These are phyloP conservation scores for Falcunculus frontatus DNA, from an alignment of 2,113 vertebrate genomes.

Conservation along the genomic window DNA sequence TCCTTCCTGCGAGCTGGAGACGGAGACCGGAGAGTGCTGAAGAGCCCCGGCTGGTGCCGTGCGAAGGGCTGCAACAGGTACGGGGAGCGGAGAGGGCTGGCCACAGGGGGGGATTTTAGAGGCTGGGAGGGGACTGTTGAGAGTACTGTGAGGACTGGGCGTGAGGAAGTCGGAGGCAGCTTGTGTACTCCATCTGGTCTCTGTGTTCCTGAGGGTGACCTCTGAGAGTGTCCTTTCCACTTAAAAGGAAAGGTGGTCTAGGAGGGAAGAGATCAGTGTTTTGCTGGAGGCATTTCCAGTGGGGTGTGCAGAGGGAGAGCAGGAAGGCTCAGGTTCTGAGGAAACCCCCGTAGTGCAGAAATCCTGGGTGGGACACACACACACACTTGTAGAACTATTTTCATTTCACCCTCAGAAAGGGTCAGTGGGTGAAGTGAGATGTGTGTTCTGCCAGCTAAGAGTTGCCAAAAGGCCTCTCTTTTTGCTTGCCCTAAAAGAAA, in stretches of 20 bases:
- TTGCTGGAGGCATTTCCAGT: neutral
- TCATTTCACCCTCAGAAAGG: neutral
- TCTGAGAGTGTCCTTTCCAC: neutral
- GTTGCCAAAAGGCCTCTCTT: neutral
- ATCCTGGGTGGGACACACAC: neutral
- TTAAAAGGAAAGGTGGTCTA: neutral
- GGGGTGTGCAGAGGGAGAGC: neutral
- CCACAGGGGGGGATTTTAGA: neutral
- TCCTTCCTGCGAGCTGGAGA: neutral
- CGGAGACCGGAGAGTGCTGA: neutral
- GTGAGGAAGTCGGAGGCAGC: neutral
- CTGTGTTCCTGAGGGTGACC: neutral
- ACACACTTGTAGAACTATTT: neutral
- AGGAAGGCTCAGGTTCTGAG: neutral
- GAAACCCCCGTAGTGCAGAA: neutral
- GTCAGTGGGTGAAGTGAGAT: neutral
- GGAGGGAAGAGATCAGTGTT: neutral
- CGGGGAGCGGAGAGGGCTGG: neutral
- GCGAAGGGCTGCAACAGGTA: slow-evolving; percentile 5
- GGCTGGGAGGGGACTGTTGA: neutral
- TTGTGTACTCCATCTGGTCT: neutral
- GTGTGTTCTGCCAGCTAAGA: neutral
- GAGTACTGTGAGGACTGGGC: neutral
- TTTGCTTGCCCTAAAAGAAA: neutral
- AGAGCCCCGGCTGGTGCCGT: neutral